These are phyloP conservation scores for Archips xylosteana DNA, from an alignment of 2,888 invertebrate genomes.

Conservation along the genomic window DNA sequence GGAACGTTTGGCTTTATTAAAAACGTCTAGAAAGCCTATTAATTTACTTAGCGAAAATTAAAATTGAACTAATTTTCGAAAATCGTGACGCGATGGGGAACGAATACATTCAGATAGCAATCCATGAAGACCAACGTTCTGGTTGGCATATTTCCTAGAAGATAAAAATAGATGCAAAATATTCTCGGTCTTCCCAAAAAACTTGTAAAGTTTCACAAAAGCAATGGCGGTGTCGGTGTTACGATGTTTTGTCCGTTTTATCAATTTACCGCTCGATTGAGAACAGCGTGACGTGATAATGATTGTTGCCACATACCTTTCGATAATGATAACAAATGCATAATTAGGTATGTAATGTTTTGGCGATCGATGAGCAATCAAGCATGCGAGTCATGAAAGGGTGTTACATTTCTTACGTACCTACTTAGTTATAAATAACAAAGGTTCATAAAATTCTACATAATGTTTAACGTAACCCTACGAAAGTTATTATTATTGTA, in stretches of 20 bases:
- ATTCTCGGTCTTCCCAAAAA: not conserved
- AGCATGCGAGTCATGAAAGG: not conserved
- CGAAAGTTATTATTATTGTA: no score
- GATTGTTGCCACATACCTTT: conserved; percentile 3
- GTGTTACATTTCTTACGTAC: not conserved
- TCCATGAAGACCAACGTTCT: not conserved
- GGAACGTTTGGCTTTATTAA: no score
- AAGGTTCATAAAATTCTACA: no score
- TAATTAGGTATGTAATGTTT: not conserved
- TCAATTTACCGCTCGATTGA: conserved; percentile 9
- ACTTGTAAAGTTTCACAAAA: not conserved
- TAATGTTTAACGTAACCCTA: no score
- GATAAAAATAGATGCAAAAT: conserved; percentile 23
- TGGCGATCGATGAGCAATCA: not conserved
- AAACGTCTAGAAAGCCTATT: no score
- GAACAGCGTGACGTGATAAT: conserved; percentile 1
- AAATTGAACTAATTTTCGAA: not conserved
- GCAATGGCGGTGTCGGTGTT: not conserved
- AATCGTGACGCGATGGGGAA: not conserved
- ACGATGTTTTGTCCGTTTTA: conserved; percentile 2
- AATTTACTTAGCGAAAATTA: not conserved
- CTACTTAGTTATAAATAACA: no score
- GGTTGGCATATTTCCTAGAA: conserved; percentile 33
- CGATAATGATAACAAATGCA: not conserved
- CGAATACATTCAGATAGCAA: not conserved